phyloP scores from a whole-genome alignment of 2,113 vertebrate genomes.

The Octodon degus region DNA sequence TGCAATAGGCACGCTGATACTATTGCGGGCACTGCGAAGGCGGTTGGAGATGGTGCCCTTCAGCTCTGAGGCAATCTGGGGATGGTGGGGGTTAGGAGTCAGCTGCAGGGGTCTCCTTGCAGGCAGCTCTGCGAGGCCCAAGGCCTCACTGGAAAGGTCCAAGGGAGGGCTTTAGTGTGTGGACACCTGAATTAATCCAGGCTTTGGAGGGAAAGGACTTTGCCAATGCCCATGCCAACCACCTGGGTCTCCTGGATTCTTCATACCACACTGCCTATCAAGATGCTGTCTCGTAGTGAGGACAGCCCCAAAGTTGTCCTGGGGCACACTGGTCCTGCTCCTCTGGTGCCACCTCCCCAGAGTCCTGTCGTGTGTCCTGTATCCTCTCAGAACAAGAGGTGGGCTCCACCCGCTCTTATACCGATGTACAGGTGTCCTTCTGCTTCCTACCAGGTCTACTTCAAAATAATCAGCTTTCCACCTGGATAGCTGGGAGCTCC shows the following conservation, averaged over 20 bases:
- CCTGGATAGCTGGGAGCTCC: background rate
- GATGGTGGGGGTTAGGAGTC: background rate
- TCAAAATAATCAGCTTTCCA: background rate
- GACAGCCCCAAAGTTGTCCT: background rate
- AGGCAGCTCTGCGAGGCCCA: background rate
- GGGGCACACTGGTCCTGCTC: background rate
- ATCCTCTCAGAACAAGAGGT: background rate
- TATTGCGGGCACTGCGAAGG: slow-evolving; percentile 84
- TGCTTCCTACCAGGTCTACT: background rate
- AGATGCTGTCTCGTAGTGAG: background rate
- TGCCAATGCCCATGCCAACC: background rate
- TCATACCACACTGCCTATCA: background rate
- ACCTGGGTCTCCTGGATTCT: background rate
- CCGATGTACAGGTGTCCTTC: background rate
- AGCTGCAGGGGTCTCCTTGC: background rate
- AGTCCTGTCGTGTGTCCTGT: background rate
- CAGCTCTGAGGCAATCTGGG: slow-evolving; percentile 87
- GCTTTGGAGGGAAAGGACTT: background rate
- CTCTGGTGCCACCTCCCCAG: background rate
- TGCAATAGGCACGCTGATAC: slow-evolving; percentile 82
- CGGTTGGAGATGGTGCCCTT: slow-evolving; percentile 86
- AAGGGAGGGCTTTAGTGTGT: background rate
- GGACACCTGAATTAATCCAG: background rate
- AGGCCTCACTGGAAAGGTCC: background rate
- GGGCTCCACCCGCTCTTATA: background rate